Evolutionary conservation across 1,140 invertebrate genomes (phyloP).

Genomic region (Paraescarpia echinospica): DNA sequence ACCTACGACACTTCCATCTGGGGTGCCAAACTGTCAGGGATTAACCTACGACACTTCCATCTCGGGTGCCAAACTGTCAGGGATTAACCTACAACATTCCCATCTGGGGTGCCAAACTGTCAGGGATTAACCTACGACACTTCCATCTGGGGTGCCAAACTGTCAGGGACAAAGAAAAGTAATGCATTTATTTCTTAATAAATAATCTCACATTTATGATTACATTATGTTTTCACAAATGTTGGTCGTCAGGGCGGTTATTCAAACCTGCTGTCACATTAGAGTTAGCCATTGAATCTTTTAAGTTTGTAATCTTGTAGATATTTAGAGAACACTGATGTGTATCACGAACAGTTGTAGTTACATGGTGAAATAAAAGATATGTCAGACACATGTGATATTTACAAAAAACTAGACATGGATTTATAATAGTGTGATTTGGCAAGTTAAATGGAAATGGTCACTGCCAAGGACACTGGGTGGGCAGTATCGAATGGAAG

Average conservation of each 20-base stretch:
- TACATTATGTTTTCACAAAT: not conserved
- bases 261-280: not conserved
- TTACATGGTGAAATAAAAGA: not conserved
- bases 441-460: not conserved
- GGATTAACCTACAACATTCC: too few relatives aligned
- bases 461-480: not conserved
- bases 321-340: not conserved
- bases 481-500: not conserved
- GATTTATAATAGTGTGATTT: not conserved
- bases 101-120: too few relatives aligned
- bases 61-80: too few relatives aligned
- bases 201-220: not conserved
- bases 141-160: too few relatives aligned
- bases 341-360: not conserved
- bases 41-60: too few relatives aligned
- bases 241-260: not conserved
- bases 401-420: not conserved
- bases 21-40: too few relatives aligned
- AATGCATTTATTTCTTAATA: not conserved
- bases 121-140: too few relatives aligned
- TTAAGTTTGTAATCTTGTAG: not conserved
- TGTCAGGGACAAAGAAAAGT: too few relatives aligned
- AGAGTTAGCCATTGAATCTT: not conserved
- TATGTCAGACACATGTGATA: not conserved
- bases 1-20: too few relatives aligned